Base-by-base conservation (phyloP, 2,113 vertebrate species). In the Corythoichthys haematopterus region DNA sequence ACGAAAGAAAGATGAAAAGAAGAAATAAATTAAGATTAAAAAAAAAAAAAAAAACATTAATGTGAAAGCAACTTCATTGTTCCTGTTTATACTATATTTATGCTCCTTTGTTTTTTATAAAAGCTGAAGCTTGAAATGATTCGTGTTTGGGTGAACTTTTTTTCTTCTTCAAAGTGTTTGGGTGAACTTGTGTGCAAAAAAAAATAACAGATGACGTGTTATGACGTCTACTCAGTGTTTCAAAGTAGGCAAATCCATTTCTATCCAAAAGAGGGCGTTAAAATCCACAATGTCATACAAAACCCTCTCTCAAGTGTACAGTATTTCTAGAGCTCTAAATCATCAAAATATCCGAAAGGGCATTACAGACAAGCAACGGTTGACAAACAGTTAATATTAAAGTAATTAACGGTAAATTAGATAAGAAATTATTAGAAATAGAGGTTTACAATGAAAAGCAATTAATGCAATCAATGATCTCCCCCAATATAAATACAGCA, bases 261-360 rank as follows among this genome's bases (percentile, higher is more conserved):
- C 50, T 71, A 13, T 66, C 79, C 84, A 87, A 65, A 68, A 76
- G 81, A 66, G 64, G 80, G 81, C 71, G 28, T 2, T 67, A 37
- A 12, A 70, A 50, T 12, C 45, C 56, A 70, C 6, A 28, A 28
- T 28, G 12, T 14, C 20, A 48, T 16, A 14, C 46, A 4, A 13
- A 15, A 15, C 28, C 2, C 16, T 28, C 20, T 28, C 20, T 28
- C 20, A 28, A 28, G 20, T 28, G 20, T 28, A 28, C 20, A 28
- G 20, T 28, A 28, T 28, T 28, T 28, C 20, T 28, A 28, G 20
- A 28, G 20, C 20, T 28, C 20, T 28, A 28, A 28, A 28, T 28
- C 20, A 28, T 28, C 20, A 28, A 28, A 28, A 28, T 28, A 28
- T 28, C 20, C 20, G 20, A 28, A 28, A 28, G 20, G 20, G 20